phyloP scores from a whole-genome alignment of 2,113 vertebrate genomes.

The Podarcis muralis region DNA sequence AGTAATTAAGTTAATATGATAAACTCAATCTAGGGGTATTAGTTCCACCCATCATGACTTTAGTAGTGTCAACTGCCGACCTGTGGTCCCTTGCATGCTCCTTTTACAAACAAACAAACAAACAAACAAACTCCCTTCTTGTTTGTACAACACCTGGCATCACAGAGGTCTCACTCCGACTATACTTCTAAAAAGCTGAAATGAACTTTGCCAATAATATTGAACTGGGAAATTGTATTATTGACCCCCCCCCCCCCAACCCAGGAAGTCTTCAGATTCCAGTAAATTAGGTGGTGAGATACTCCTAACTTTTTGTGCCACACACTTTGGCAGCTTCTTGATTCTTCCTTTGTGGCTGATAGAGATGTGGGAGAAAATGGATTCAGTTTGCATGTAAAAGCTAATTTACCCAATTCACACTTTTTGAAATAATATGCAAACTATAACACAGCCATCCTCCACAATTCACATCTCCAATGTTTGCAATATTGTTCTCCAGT shows the following conservation, averaged over 20 bases:
- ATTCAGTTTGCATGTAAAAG: too few species aligned
- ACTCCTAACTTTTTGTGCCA: neutral
- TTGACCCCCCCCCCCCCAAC: too few species aligned
- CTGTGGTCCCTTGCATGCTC: neutral
- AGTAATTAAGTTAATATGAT: neutral
- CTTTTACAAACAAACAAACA: neutral
- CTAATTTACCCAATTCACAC: too few species aligned
- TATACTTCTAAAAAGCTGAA: neutral
- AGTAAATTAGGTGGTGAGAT: neutral
- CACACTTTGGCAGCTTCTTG: neutral
- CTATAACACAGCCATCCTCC: too few species aligned
- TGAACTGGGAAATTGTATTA: neutral
- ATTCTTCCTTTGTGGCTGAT: neutral
- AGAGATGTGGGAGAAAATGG: too few species aligned
- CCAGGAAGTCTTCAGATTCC: neutral
- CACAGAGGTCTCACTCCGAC: neutral
- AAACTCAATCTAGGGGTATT: neutral
- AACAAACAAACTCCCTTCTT: neutral
- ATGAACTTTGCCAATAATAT: neutral
- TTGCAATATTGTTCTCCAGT: too few species aligned
- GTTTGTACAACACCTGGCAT: neutral
- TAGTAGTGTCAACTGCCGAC: neutral
- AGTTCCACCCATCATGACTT: neutral
- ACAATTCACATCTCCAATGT: too few species aligned
- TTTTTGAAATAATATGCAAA: too few species aligned